These are phyloP conservation scores for Ceratosolen fusciceps DNA, from an alignment of 1,140 invertebrate genomes.

Conservation along the genomic window DNA sequence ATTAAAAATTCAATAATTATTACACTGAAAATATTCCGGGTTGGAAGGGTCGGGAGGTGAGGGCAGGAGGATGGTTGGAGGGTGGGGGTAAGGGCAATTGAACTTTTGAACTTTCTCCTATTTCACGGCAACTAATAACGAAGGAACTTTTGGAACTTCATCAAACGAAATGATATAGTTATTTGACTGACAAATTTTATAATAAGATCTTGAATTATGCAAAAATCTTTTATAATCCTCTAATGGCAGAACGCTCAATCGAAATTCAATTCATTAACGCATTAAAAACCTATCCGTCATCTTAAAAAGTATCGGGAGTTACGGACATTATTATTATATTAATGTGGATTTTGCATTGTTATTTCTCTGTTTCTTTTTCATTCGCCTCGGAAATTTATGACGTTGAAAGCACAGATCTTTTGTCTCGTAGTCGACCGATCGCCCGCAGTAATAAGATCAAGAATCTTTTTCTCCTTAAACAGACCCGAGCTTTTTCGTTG, in stretches of 20 bases:
- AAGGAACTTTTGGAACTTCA: background rate
- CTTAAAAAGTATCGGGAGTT: too few species aligned
- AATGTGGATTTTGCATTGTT: too few species aligned
- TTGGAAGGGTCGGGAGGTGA: background rate
- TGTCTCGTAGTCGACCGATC: background rate
- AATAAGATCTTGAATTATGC: too few species aligned
- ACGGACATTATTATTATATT: too few species aligned
- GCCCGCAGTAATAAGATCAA: background rate
- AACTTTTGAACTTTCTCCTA: constrained; percentile 24
- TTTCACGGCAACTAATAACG: constrained; percentile 4
- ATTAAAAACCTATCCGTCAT: too few species aligned
- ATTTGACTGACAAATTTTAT: background rate
- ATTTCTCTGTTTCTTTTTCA: too few species aligned
- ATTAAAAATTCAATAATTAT: background rate
- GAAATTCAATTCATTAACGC: too few species aligned
- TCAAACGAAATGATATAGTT: background rate
- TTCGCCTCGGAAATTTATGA: background rate
- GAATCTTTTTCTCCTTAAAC: background rate
- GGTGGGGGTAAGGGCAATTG: too few species aligned
- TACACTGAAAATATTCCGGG: background rate
- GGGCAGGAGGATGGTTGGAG: too few species aligned
- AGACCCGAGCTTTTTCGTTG: background rate
- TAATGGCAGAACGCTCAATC: too few species aligned
- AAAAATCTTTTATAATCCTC: too few species aligned
- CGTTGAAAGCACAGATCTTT: background rate